Conservation (phyloP, 2,113 vertebrate genomes). For the Hoplias malabaricus region DNA sequence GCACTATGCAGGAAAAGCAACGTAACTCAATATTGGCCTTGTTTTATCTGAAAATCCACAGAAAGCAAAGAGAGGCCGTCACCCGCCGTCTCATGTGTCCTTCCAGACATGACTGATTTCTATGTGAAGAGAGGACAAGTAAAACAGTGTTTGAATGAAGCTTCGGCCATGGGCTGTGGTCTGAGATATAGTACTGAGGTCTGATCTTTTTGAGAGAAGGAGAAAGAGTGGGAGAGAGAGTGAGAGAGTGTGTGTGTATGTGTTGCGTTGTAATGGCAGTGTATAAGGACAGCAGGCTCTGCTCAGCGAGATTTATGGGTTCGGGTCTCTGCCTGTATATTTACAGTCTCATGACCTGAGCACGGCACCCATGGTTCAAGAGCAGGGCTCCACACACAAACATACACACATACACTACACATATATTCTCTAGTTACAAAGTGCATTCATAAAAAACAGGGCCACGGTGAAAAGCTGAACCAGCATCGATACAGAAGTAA, state of each 20-base stretch:
- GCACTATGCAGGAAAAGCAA: neutral
- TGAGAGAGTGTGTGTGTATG: constrained; percentile 33
- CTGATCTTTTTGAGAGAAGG: constrained; percentile 26
- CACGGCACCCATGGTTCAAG: constrained; percentile 77
- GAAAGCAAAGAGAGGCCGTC: constrained; percentile 9
- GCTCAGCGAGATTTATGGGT: constrained; percentile 86
- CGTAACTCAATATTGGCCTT: constrained; percentile 24
- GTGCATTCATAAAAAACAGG: constrained; percentile 22
- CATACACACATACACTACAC: constrained; percentile 10
- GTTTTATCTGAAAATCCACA: constrained; percentile 35
- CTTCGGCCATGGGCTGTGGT: constrained; percentile 24
- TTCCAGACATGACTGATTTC: constrained; percentile 37
- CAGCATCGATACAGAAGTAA: neutral
- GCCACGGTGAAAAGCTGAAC: constrained; percentile 31
- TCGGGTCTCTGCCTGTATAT: constrained; percentile 85
- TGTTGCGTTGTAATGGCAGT: constrained; percentile 38
- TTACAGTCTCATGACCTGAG: constrained; percentile 97
- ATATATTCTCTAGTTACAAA: constrained; percentile 11
- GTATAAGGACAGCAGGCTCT: constrained; percentile 74
- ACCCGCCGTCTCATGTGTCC: constrained; percentile 21
- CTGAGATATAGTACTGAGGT: constrained; percentile 19
- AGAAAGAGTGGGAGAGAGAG: constrained; percentile 34
- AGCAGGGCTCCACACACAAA: constrained; percentile 70
- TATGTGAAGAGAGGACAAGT: constrained; percentile 40
- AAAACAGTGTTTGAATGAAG: constrained; percentile 40